These are phyloP conservation scores for Catostomus latipinnis DNA, from an alignment of 2,797 vertebrate species.

Conservation along the genomic window DNA sequence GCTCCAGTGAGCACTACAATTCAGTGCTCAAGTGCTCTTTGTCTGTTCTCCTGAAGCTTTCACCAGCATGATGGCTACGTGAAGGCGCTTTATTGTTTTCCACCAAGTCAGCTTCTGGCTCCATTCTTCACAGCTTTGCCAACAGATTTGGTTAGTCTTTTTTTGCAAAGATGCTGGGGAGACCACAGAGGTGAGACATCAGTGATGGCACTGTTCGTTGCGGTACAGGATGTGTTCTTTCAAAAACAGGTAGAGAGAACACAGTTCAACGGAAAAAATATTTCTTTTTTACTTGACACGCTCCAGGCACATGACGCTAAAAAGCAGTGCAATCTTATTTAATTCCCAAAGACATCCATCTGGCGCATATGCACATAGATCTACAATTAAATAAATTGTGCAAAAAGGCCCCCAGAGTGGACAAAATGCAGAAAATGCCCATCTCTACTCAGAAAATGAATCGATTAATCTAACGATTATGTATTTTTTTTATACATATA, in stretches of 20 bases:
- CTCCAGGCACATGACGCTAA: too few species aligned
- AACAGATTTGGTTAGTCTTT: slow-evolving; percentile 55
- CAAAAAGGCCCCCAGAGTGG: too few species aligned
- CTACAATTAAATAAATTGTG: too few species aligned
- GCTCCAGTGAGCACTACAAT: slow-evolving; percentile 52
- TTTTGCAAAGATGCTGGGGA: slow-evolving; percentile 53
- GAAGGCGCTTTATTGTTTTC: slow-evolving; percentile 45
- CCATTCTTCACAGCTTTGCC: slow-evolving; percentile 34
- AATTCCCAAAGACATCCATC: background rate
- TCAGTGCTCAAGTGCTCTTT: slow-evolving; percentile 42
- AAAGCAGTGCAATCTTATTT: too few species aligned
- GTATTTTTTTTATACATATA: too few species aligned
- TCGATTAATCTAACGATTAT: too few species aligned
- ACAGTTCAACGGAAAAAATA: background rate
- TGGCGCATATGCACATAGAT: too few species aligned
- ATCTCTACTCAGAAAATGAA: too few species aligned
- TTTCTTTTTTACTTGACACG: too few species aligned
- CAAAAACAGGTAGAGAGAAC: background rate
- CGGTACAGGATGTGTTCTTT: background rate
- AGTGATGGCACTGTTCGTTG: slow-evolving; percentile 48
- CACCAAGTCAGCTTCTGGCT: slow-evolving; percentile 27
- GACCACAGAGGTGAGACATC: slow-evolving; percentile 45
- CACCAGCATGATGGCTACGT: slow-evolving; percentile 11
- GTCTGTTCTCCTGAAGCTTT: slow-evolving; percentile 33
- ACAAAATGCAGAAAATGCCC: too few species aligned